phyloP scores from a whole-genome alignment of 2,113 vertebrate species.

The Leptobrachium leishanense region DNA sequence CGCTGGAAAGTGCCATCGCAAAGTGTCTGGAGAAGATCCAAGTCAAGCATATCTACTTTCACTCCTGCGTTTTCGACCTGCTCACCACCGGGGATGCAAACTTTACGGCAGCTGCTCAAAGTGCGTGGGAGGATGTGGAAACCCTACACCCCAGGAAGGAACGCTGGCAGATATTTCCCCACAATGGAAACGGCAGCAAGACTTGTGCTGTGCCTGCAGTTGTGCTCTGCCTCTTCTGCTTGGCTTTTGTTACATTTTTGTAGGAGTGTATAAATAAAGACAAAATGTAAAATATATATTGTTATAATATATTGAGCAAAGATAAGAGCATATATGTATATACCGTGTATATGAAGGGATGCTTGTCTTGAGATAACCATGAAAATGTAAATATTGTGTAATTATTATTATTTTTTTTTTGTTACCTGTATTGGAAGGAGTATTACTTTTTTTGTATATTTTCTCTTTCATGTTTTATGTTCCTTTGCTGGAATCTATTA shows the following conservation, averaged over 20 bases:
- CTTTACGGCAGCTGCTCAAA: constrained; percentile 88
- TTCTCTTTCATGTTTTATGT: constrained; percentile 77
- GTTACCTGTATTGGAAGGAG: constrained; percentile 72
- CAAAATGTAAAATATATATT: constrained; percentile 74
- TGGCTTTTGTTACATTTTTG: constrained; percentile 65
- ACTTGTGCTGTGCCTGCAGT: constrained; percentile 42
- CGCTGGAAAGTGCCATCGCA: constrained; percentile 75
- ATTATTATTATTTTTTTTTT: constrained; percentile 72
- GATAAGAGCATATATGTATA: constrained; percentile 75
- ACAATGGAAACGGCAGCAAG: constrained; percentile 31
- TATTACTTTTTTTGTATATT: constrained; percentile 65
- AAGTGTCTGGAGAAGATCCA: constrained; percentile 87
- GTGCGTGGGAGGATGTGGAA: constrained; percentile 88
- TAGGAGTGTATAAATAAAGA: constrained; percentile 60
- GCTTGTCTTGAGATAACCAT: constrained; percentile 61
- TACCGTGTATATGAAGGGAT: constrained; percentile 77
- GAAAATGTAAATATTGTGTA: constrained; percentile 68
- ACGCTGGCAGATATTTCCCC: constrained; percentile 88
- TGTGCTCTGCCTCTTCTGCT: constrained; percentile 61
- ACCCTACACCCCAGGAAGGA: constrained; percentile 84
- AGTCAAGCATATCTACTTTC: constrained; percentile 90
- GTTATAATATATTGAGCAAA: constrained; percentile 79
- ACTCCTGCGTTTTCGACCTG: constrained; percentile 93
- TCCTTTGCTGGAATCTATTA: constrained; percentile 77
- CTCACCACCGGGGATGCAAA: constrained; percentile 93